These are phyloP conservation scores for Salvelinus fontinalis DNA, from an alignment of 2,113 vertebrate genomes.

Conservation along the genomic window DNA sequence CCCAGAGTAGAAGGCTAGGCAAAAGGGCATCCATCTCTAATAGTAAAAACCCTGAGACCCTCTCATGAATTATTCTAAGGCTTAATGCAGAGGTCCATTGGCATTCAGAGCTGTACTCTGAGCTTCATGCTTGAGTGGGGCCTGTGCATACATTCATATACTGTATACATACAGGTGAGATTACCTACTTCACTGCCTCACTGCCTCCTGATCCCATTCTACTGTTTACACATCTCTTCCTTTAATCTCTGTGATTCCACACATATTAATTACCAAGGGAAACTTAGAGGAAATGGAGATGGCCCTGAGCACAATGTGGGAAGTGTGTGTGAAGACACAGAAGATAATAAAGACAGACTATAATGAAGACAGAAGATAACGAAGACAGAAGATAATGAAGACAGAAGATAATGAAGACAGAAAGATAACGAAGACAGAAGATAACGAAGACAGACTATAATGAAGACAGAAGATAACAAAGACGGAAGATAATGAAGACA, in stretches of 20 bases:
- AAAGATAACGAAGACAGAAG: no score
- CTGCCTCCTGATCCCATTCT: conserved; percentile 14
- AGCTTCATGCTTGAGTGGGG: conserved; percentile 50
- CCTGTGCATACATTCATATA: conserved; percentile 6
- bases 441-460: no score
- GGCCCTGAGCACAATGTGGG: neutral
- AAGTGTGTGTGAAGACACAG: no score
- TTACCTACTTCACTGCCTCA: conserved; percentile 36
- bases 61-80: conserved; percentile 59
- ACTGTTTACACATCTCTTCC: conserved; percentile 38
- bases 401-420: no score
- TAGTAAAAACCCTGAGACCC: conserved; percentile 40
- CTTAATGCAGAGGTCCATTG: conserved; percentile 46
- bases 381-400: no score
- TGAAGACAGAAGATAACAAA: no score
- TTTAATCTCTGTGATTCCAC: conserved; percentile 36
- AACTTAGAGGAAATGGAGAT: neutral
- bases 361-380: no score
- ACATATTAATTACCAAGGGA: neutral
- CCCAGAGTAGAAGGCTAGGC: neutral
- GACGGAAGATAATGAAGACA: no score
- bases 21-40: neutral
- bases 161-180: conserved; percentile 35
- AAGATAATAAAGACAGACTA: no score
- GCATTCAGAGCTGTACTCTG: conserved; percentile 51